Evolutionary conservation across 2,888 invertebrate genomes (phyloP).

Genomic region (Venustoraphidia nigricollis): DNA sequence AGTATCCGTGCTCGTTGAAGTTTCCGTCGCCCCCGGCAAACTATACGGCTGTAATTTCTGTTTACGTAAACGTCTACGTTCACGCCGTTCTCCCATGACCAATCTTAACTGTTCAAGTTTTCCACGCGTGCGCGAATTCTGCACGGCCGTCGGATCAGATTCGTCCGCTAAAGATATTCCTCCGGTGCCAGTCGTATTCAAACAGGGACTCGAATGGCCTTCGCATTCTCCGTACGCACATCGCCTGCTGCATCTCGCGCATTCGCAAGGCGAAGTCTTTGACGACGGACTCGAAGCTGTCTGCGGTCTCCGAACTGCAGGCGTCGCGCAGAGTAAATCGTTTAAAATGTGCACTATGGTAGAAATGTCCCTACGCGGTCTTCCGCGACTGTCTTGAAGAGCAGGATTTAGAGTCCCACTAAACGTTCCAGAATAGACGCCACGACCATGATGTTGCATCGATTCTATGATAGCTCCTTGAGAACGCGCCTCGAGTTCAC

Average conservation of each 20-base stretch:
- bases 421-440: conserved; percentile 92
- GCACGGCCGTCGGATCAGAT: conserved; percentile 19
- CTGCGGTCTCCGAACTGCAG: conserved; percentile 26
- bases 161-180: conserved; percentile 1
- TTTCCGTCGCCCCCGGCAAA: conserved; percentile 29
- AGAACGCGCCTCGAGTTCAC: conserved; percentile 14
- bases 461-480: conserved; percentile 78
- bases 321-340: conserved; percentile 80
- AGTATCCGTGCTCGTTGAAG: conserved; percentile 14
- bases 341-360: conserved; percentile 93
- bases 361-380: conserved; percentile 85
- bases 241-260: conserved; percentile 24
- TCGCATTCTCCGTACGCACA: conserved; percentile 30
- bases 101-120: conserved; percentile 77
- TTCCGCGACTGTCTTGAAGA: conserved; percentile 78
- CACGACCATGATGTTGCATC: conserved; percentile 87
- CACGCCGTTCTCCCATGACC: conserved; percentile 81
- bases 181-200: conserved; percentile 10
- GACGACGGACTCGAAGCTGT: conserved; percentile 20
- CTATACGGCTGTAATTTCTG: conserved; percentile 52
- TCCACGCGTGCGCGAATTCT: conserved; percentile 36
- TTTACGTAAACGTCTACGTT: conserved; percentile 64
- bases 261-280: conserved; percentile 25
- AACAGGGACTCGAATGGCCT: conserved; percentile 22
- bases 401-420: conserved; percentile 90